These are phyloP conservation scores for Petrosia ficiformis DNA, from an alignment of 37 sponge, comb jelly and placozoan species.

Conservation along the genomic window DNA sequence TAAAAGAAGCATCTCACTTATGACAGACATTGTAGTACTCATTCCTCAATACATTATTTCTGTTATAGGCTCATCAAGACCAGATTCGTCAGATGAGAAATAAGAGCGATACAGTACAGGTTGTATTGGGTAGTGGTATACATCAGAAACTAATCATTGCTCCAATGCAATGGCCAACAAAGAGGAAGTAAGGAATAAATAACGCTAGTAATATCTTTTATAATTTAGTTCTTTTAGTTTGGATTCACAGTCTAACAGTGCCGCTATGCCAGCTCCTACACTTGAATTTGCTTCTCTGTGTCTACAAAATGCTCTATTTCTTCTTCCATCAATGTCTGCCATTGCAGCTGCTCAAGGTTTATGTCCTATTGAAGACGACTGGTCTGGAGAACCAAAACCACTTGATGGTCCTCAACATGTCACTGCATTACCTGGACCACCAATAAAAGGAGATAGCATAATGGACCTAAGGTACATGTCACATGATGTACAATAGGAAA, in stretches of 20 bases:
- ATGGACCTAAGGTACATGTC: slow-evolving; percentile 28
- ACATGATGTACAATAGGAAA: not conserved
- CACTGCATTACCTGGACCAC: slow-evolving; percentile 64
- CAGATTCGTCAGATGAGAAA: slow-evolving; percentile 19
- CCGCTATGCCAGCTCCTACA: slow-evolving; percentile 85
- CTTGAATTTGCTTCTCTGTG: slow-evolving; percentile 93
- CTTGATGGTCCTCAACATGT: not conserved
- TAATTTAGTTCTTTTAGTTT: slow-evolving; percentile 7
- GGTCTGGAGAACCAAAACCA: not conserved
- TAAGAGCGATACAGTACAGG: slow-evolving; percentile 72
- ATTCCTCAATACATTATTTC: not conserved
- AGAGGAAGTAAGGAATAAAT: not conserved
- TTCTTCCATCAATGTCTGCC: slow-evolving; percentile 34
- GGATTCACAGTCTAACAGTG: slow-evolving; percentile 46
- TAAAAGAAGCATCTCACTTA: not conserved
- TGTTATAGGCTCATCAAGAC: slow-evolving; percentile 27
- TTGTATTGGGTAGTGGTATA: slow-evolving; percentile 68
- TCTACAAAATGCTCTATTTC: slow-evolving; percentile 86
- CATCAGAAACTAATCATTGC: slow-evolving; percentile 70
- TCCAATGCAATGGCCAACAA: slow-evolving; percentile 30
- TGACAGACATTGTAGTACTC: not conserved
- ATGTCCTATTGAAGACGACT: not conserved
- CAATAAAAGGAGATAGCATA: slow-evolving; percentile 53
- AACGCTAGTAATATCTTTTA: not conserved
- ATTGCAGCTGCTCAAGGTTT: not conserved